Evolutionary conservation across 2,113 vertebrate species (phyloP).

Genomic region (Lates calcarifer): DNA sequence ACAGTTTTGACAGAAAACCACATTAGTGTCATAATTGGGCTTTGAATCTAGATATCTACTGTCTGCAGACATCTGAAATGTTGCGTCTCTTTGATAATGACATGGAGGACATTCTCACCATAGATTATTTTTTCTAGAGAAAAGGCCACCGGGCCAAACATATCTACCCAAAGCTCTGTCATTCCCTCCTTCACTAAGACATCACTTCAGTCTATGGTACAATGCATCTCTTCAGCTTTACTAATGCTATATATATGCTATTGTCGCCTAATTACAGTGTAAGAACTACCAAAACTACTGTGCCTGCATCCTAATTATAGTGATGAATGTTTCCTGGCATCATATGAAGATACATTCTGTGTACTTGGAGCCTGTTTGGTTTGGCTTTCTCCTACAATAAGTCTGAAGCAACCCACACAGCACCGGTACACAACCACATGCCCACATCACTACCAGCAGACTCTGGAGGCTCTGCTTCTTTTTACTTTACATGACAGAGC

Average conservation of each 20-base stretch:
- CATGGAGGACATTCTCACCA: too few species aligned
- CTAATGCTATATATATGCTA: neutral
- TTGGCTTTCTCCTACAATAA: constrained; percentile 37
- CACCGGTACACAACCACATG: constrained; percentile 22
- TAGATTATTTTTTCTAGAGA: neutral
- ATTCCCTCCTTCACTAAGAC: neutral
- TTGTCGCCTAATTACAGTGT: constrained; percentile 44
- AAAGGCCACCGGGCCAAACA: neutral
- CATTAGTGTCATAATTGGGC: neutral
- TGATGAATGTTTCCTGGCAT: constrained; percentile 50
- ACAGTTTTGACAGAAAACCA: neutral
- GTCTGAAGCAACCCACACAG: constrained; percentile 47
- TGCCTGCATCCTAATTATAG: constrained; percentile 45
- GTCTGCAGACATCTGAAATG: neutral
- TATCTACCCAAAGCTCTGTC: neutral
- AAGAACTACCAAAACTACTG: constrained; percentile 22
- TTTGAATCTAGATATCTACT: neutral
- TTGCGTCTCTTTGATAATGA: neutral
- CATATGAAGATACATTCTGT: constrained; percentile 21
- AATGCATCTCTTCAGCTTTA: neutral
- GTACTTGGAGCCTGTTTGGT: constrained; percentile 38
- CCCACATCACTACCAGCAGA: constrained; percentile 32
- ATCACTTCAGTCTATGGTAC: constrained; percentile 15
- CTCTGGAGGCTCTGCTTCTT: constrained; percentile 46
- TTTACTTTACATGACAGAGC: constrained; percentile 45